Conservation (phyloP, 2,888 invertebrate species). For the Phyllotreta striolata region DNA sequence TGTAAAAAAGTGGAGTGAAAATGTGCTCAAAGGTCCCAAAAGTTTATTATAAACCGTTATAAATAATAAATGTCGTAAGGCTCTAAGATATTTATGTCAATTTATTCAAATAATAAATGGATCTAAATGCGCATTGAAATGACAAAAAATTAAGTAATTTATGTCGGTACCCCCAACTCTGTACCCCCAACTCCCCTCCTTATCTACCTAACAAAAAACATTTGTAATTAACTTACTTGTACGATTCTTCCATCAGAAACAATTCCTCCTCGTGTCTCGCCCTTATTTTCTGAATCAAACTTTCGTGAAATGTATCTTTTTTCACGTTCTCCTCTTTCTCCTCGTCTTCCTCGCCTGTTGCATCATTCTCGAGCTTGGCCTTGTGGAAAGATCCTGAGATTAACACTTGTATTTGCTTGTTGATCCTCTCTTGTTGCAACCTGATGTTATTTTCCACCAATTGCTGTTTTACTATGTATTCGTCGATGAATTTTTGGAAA, state of each 20-base stretch:
- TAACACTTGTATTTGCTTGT: constrained; percentile 67
- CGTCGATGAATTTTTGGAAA: constrained; percentile 64
- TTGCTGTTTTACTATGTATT: constrained; percentile 66
- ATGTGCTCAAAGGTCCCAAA: not conserved
- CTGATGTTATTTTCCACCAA: constrained; percentile 68
- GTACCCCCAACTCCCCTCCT: not conserved
- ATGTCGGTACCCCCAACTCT: too few relatives aligned
- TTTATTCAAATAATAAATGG: too few relatives aligned
- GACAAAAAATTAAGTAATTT: too few relatives aligned
- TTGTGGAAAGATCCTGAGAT: constrained; percentile 48
- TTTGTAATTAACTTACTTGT: constrained; percentile 61
- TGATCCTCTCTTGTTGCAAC: constrained; percentile 69
- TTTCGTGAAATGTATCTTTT: constrained; percentile 47
- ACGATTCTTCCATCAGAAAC: constrained; percentile 70
- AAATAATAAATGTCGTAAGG: too few relatives aligned
- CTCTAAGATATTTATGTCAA: too few relatives aligned
- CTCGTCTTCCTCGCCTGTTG: constrained; percentile 54
- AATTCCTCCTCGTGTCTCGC: constrained; percentile 70
- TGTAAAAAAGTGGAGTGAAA: not conserved
- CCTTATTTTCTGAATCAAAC: constrained; percentile 62
- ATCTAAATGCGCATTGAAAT: too few relatives aligned
- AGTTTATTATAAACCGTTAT: too few relatives aligned
- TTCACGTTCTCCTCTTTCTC: constrained; percentile 47
- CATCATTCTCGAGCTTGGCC: constrained; percentile 58
- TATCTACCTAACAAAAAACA: not conserved